A percentile compares a stretch with the other conserved stretches of the same genome.
These are phyloP conservation scores for Drosophila tripunctata DNA, from an alignment of 2,888 invertebrate genomes.

Conservation along the genomic window DNA sequence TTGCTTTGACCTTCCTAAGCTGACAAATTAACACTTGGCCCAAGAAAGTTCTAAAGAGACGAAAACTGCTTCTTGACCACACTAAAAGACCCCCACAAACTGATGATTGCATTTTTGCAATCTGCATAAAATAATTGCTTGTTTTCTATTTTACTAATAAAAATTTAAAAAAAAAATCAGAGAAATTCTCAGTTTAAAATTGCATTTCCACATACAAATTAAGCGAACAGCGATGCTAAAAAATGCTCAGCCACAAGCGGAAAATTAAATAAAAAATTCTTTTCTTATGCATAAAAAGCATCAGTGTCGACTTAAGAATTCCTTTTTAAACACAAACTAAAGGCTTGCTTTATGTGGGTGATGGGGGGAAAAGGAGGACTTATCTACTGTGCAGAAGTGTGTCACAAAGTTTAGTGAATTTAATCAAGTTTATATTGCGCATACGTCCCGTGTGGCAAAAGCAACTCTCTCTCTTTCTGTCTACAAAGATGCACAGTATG, in stretches of 20 bases:
- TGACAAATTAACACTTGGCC: slow-evolving; percentile 1
- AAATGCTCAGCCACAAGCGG: background rate
- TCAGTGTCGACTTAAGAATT: background rate
- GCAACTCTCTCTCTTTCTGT: slow-evolving; percentile 9
- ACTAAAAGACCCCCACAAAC: background rate
- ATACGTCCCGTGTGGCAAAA: slow-evolving; percentile 1
- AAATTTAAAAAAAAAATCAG: too few species aligned
- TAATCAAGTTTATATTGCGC: slow-evolving; percentile 17
- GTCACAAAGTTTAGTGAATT: slow-evolving; percentile 13
- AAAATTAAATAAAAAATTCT: background rate
- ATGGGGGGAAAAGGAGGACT: background rate
- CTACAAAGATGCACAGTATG: background rate
- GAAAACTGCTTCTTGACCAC: background rate
- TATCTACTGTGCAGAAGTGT: background rate
- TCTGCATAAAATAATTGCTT: too few species aligned
- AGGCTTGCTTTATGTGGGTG: slow-evolving; percentile 3
- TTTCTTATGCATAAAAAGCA: background rate
- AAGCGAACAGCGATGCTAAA: too few species aligned
- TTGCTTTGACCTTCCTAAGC: background rate
- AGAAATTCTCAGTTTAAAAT: background rate
- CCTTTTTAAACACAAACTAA: background rate
- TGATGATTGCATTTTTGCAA: background rate
- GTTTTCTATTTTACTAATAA: too few species aligned
- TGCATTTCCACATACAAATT: too few species aligned
- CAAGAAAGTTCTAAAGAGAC: background rate